Conservation (phyloP, 2,797 vertebrate species). For the Distichodus sexfasciatus region DNA sequence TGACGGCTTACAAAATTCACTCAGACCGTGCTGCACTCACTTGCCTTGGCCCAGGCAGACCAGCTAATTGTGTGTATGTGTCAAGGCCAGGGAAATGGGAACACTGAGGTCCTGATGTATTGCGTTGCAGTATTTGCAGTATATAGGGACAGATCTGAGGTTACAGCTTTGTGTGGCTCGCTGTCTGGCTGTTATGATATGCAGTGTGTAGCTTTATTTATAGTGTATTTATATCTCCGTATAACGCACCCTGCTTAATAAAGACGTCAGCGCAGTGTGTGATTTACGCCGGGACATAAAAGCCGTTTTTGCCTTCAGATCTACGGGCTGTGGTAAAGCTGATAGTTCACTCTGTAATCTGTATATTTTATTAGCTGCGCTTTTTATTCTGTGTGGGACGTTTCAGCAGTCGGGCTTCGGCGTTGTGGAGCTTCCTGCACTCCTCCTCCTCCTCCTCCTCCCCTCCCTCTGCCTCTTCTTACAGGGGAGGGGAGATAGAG, state of each 20-base stretch:
- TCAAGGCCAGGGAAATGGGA: not conserved
- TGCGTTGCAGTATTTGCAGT: not conserved
- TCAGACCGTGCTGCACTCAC: too few species aligned
- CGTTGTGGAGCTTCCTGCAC: too few species aligned
- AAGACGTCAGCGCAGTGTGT: not conserved
- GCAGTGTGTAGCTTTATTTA: not conserved
- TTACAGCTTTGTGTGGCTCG: not conserved
- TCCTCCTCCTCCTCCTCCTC: too few species aligned
- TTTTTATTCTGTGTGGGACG: too few species aligned
- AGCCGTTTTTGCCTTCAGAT: too few species aligned
- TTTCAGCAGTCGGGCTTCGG: too few species aligned
- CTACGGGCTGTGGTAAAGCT: too few species aligned
- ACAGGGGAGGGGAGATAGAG: too few species aligned
- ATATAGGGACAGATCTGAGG: not conserved
- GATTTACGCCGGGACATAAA: not conserved
- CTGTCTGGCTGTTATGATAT: not conserved
- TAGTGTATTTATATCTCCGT: not conserved
- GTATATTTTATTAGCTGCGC: too few species aligned
- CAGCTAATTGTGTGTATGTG: not conserved
- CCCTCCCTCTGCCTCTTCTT: too few species aligned
- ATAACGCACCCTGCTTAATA: not conserved
- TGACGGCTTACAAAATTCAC: too few species aligned
- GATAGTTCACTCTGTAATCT: too few species aligned
- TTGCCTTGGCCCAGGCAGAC: not conserved
- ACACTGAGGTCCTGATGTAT: not conserved